These are phyloP conservation scores for Anagyrus pseudococci DNA, from an alignment of 2,888 invertebrate species.

Conservation along the genomic window DNA sequence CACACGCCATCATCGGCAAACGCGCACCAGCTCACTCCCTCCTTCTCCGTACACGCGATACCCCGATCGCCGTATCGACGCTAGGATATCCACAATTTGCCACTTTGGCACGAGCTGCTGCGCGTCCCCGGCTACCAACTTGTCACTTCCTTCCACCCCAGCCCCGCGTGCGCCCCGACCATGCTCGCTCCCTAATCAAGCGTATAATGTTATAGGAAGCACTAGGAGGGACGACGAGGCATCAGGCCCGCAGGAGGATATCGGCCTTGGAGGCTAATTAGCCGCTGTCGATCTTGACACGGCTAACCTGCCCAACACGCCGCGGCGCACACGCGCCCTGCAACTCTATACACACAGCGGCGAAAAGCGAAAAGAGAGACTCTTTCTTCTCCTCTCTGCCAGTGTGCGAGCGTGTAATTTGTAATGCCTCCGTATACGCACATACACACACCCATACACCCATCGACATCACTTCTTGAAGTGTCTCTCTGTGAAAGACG, in stretches of 20 bases:
- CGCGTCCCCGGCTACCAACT: no score
- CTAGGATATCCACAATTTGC: constrained; percentile 43
- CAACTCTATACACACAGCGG: neutral
- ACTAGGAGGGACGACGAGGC: constrained; percentile 21
- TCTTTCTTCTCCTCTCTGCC: no score
- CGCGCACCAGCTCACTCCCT: constrained; percentile 16
- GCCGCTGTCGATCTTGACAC: neutral
- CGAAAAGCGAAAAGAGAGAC: no score
- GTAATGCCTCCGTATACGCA: no score
- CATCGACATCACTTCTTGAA: no score
- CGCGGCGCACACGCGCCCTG: neutral
- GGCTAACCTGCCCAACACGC: no score
- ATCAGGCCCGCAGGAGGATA: neutral
- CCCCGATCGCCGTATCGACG: no score
- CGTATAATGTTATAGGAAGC: constrained; percentile 38
- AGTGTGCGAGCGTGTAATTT: constrained; percentile 5
- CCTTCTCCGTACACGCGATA: constrained; percentile 30
- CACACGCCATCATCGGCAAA: constrained; percentile 2
- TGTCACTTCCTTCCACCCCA: constrained; percentile 33
- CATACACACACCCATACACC: no score
- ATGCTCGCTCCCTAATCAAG: constrained; percentile 27
- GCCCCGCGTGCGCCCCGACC: neutral
- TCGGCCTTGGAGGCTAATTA: constrained; percentile 3
- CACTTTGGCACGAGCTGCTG: constrained; percentile 44
- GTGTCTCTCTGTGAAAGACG: no score